phyloP scores from a whole-genome alignment of 2,113 vertebrate species.

The Azemiops feae region DNA sequence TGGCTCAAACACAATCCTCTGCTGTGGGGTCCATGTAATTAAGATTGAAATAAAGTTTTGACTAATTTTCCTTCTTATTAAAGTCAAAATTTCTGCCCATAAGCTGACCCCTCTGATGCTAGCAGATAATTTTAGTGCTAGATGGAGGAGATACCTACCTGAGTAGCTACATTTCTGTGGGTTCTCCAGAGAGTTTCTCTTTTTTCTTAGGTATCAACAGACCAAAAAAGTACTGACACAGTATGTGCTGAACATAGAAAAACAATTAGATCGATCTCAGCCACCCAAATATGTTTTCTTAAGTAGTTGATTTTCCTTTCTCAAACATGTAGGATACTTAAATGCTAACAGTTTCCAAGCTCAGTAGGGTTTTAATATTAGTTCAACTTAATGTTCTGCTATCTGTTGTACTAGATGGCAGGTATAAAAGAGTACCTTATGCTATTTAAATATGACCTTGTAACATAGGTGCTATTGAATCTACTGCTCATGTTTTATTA shows the following conservation, averaged over 20 bases:
- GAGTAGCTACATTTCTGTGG: neutral
- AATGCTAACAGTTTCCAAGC: neutral
- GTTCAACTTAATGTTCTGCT: neutral
- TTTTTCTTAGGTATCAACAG: neutral
- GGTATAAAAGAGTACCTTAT: neutral
- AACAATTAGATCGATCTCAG: neutral
- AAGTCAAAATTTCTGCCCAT: neutral
- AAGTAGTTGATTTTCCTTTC: neutral
- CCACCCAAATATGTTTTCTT: neutral
- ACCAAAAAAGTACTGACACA: neutral
- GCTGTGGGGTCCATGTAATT: neutral
- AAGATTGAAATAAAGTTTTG: neutral
- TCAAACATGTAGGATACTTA: neutral
- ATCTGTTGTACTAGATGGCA: neutral
- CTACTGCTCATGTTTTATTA: neutral
- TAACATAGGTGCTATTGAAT: neutral
- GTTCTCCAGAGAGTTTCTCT: neutral
- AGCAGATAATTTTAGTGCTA: neutral
- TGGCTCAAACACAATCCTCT: neutral
- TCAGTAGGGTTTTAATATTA: neutral
- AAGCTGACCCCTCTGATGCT: neutral
- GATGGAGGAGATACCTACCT: neutral
- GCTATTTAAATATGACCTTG: neutral
- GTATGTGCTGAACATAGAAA: neutral
- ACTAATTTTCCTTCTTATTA: neutral